Evolutionary conservation across 2,113 vertebrate genomes (phyloP), one percentile per base, ranked within the genome.

Genomic region (Anguilla rostrata): DNA sequence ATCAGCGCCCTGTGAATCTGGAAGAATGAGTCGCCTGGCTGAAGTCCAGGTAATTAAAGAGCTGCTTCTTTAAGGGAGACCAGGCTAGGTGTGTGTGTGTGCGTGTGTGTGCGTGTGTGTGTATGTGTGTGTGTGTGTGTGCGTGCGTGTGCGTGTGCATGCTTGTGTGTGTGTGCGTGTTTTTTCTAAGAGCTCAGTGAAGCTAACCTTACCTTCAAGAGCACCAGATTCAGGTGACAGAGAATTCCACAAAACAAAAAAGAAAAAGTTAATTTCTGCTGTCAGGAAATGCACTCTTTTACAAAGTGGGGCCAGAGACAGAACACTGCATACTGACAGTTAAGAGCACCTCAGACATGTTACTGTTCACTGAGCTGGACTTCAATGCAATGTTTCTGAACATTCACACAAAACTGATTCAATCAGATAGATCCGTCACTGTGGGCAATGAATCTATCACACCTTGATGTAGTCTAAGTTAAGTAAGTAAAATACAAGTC

Each of bases 401-500:
- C 85, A 81, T 89, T 89, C 88, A 63, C 60, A 78, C 88, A 18
- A 86, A 89, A 87, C 85, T 85, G 56, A 89, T 88, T 88, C 87
- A 84, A 87, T 89, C 88, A 89, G 89, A 90, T 90, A 86, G 87
- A 90, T 88, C 83, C 81, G 89, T 90, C 89, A 86, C 88, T 86
- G 75, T 80, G 40, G 89, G 83, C 83, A 84, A 89, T 46, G 86
- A 81, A 60, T 87, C 49, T 82, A 81, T 39, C 57, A 56, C 75
- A 53, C 60, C 86, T 82, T 66, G 53, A 56, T 81, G 81, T 87
- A 39, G 83, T 88, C 86, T 79, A 26, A n/a, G 39, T 90, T 89
- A 83, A 89, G 91, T 84, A 90, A 87, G 89, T 84, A 89, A 88
- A 88, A 86, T 86, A 86, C 87, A 79, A 80, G 71, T 53, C 81